Evolutionary conservation across 2,797 vertebrate genomes (phyloP).

Genomic region (Chromis chromis): DNA sequence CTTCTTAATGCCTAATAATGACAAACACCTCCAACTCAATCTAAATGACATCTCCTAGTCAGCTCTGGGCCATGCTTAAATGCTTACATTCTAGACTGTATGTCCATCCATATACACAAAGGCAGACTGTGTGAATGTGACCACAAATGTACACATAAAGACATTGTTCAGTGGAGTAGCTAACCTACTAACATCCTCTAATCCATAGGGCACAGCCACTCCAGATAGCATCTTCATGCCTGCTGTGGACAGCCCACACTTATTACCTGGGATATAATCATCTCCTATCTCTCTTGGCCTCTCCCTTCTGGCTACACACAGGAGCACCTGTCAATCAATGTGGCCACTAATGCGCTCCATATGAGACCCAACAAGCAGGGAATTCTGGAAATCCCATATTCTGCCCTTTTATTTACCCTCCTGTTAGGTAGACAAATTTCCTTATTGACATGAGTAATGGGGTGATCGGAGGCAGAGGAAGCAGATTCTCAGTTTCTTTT

Average conservation of each 20-base stretch:
- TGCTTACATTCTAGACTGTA: neutral
- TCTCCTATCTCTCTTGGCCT: conserved; percentile 75
- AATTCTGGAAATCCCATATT: conserved; percentile 82
- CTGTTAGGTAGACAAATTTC: conserved; percentile 82
- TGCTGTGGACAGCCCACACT: conserved; percentile 75
- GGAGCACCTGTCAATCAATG: conserved; percentile 84
- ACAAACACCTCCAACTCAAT: neutral
- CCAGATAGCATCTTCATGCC: conserved; percentile 75
- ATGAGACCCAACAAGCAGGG: conserved; percentile 72
- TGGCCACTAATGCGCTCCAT: conserved; percentile 80
- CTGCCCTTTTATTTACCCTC: conserved; percentile 81
- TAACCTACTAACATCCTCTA: conserved; percentile 71
- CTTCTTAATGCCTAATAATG: neutral
- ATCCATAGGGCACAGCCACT: conserved; percentile 67
- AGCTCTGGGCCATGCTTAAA: neutral
- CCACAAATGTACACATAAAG: conserved; percentile 28
- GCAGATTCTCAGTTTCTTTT: conserved; percentile 54
- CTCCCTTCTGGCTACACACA: conserved; percentile 78
- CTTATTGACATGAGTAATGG: conserved; percentile 80
- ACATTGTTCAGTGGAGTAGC: conserved; percentile 33
- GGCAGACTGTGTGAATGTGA: conserved; percentile 15
- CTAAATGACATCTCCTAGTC: too few relatives aligned
- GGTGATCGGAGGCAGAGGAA: conserved; percentile 61
- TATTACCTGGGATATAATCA: conserved; percentile 85
- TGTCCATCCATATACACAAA: neutral